Base-by-base conservation (phyloP, 2,113 vertebrate genomes). In the Smithornis capensis region DNA sequence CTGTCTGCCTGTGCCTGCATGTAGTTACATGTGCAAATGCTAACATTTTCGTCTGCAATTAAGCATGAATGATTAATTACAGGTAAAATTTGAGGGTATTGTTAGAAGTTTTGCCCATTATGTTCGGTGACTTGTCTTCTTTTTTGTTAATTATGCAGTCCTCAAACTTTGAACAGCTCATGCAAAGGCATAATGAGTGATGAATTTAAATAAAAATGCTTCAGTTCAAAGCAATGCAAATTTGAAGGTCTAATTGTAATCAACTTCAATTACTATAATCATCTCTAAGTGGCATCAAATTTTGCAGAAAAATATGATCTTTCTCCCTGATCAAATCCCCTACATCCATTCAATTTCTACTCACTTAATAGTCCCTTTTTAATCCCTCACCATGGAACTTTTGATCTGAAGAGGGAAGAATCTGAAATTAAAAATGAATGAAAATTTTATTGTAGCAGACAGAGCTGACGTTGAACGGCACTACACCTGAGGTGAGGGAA, bases 181-280 rank as follows among this genome's bases (percentile, higher is more conserved):
- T 19, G 49, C 59, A 76, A 95, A 83, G 37, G 70, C 74, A 82
- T 53, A 69, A 87, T n/a, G 29, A 84, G 38, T 33, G 13, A 75
- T 6, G 1, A 76, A 89, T 87, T 92, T 91, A 71, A 89, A 94
- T 76, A 71, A 94, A 87, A 97, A 83, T n/a, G 28, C 15, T 68
- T 73, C 47, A 28, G 47, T 88, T 86, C 63, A 83, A 87, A 82
- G 53, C 64, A 75, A 60, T 64, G 75, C 25, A 81, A 52, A 91
- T 89, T 37, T 87, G 56, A 92, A 83, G 52, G 56, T 59, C 73
- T 88, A 90, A 94, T 6, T 64, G 65, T 45, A 28, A 77, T 84
- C 56, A 42, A 40, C 28, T 78, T 76, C 42, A 80, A 73, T 83
- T 83, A 91, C 50, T 80, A 77, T 53, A 87, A 83, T 81, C 10